phyloP scores from a whole-genome alignment of 2,797 vertebrate species.

The Sandelia bainsii region DNA sequence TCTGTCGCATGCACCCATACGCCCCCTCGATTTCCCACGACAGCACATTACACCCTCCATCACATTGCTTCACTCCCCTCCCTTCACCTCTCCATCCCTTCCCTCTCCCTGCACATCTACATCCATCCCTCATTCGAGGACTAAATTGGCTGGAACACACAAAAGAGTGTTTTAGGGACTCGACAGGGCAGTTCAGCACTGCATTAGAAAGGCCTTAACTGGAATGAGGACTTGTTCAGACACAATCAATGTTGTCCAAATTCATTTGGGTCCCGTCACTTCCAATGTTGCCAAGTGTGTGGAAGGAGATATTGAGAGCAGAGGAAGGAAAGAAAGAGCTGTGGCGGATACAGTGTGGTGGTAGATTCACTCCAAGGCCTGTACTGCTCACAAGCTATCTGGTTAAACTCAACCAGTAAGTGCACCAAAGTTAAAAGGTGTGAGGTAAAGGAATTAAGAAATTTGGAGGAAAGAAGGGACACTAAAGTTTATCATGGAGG shows the following conservation, averaged over 20 bases:
- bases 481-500: slow-evolving; percentile 49
- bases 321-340: slow-evolving; percentile 49
- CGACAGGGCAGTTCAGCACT: slow-evolving; percentile 70
- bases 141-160: slow-evolving; percentile 80
- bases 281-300: slow-evolving; percentile 57
- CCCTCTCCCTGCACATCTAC: slow-evolving; percentile 62
- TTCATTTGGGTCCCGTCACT: slow-evolving; percentile 82
- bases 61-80: slow-evolving; percentile 65
- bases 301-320: slow-evolving; percentile 54
- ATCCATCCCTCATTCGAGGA: slow-evolving; percentile 67
- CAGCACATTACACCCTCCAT: slow-evolving; percentile 78
- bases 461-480: slow-evolving; percentile 33
- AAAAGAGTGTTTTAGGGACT: slow-evolving; percentile 71
- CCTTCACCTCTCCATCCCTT: slow-evolving; percentile 57
- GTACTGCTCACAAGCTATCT: slow-evolving; percentile 76
- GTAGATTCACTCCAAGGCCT: slow-evolving; percentile 73
- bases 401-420: slow-evolving; percentile 73
- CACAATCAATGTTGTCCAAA: slow-evolving; percentile 81
- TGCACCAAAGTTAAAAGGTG: slow-evolving; percentile 44
- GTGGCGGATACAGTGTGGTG: slow-evolving; percentile 61
- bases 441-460: slow-evolving; percentile 60
- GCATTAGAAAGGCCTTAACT: slow-evolving; percentile 68
- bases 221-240: slow-evolving; percentile 78
- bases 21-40: slow-evolving; percentile 69
- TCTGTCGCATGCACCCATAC: slow-evolving; percentile 69